Conservation (phyloP, 2,888 invertebrate genomes). For the Leptinotarsa haldemani region DNA sequence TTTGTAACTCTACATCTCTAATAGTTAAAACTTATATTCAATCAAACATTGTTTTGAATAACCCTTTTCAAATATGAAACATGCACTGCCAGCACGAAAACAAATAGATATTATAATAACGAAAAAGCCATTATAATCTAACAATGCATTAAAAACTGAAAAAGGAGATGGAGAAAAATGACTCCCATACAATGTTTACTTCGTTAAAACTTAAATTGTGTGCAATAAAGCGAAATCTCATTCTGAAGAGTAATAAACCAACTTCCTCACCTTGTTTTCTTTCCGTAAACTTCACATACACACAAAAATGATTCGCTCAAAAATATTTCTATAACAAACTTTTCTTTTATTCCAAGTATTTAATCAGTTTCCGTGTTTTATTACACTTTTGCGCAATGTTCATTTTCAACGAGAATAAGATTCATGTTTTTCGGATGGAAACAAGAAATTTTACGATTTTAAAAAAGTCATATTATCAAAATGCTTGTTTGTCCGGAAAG, state of each 20-base stretch:
- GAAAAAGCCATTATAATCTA: constrained; percentile 21
- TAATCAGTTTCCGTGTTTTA: constrained; percentile 57
- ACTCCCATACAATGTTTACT: constrained; percentile 57
- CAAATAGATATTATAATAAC: neutral
- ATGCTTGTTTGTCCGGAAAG: neutral
- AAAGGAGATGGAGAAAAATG: constrained; percentile 30
- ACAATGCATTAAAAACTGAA: constrained; percentile 31
- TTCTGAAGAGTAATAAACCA: constrained; percentile 57
- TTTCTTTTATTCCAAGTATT: constrained; percentile 61
- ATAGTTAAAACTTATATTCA: too few species aligned
- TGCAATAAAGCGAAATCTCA: constrained; percentile 60
- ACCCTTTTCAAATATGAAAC: neutral
- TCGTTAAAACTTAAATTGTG: constrained; percentile 62
- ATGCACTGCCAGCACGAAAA: neutral
- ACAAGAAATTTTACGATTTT: neutral
- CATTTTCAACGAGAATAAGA: constrained; percentile 10
- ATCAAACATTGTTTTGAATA: too few species aligned
- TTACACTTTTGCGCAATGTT: constrained; percentile 40
- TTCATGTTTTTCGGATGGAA: constrained; percentile 12
- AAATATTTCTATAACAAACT: constrained; percentile 59
- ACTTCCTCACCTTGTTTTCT: constrained; percentile 58
- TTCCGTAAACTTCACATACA: constrained; percentile 57
- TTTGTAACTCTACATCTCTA: too few species aligned
- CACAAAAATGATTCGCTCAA: constrained; percentile 63
- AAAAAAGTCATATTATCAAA: neutral